Base-by-base conservation (phyloP, 2,797 vertebrate genomes). In the Gallirallus australis region DNA sequence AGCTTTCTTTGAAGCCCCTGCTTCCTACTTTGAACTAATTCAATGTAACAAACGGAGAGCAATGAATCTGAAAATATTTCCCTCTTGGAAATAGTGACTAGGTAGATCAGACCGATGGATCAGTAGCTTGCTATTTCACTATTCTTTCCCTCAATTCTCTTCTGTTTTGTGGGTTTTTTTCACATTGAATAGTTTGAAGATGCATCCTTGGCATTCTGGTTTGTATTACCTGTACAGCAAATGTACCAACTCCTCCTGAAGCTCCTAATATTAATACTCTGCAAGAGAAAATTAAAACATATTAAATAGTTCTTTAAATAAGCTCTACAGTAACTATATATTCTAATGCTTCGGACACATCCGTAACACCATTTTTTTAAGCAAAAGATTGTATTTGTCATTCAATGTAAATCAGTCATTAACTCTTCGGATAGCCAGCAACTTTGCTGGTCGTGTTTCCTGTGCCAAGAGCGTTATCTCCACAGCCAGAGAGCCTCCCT, bases 221-320 rank as follows among this genome's bases (percentile, higher is more conserved):
- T 61, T 76, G 19, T 86, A 95, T 98, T 98, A 99, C 99, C 99
- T 99, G 99, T 86, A 99, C 98, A 79, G 99, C 98, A 97, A 99
- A 99, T 18, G 99, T 99, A 95, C 99, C 99, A 88, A 99, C 98
- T 94, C 99, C 99, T 47, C 99, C 99, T 4, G 99, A 99, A 63
- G 98, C 99, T 50, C 99, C 99, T 27, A 99, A 98, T 96, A 99
- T 99, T 95, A 99, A 97, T 96, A 99, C 95, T 90, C 99, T 99
- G 96, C 30, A 92, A 96, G 56, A 69, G 52, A 94, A 97, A 97
- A 97, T 65, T 87, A 94, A 93, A 72, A 81, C 56, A 78, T 14
- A 90, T 94, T 90, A 88, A 90, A 80, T 25, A 66, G 39, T 33
- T 89, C 50, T 82, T 89, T 18, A 79, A 73, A 73, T 87, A 80